Percentiles rank a stretch among this genome's conserved stretches.
phyloP scores from a whole-genome alignment of 2,888 invertebrate genomes.

The Leptinotarsa haldemani region DNA sequence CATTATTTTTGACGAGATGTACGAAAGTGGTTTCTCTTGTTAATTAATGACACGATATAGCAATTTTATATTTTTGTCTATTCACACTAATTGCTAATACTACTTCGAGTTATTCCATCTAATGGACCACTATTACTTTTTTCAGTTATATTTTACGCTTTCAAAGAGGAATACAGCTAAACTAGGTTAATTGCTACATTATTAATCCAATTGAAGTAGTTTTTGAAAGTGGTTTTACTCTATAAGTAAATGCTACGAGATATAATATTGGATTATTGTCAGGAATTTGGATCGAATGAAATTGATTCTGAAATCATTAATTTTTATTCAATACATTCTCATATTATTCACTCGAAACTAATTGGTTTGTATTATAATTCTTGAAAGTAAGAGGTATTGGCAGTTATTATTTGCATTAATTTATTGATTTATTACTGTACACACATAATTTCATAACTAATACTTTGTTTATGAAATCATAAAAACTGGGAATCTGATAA shows the following conservation, averaged over 20 bases:
- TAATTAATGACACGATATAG: no score
- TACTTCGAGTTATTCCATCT: neutral
- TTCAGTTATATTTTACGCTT: slow-evolving; percentile 9
- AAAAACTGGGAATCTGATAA: no score
- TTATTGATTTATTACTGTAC: no score
- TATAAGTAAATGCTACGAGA: slow-evolving; percentile 3
- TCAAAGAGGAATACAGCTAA: neutral
- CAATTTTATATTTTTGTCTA: neutral
- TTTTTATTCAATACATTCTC: neutral
- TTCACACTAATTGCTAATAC: neutral
- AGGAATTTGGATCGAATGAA: neutral
- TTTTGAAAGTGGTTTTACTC: slow-evolving; percentile 14
- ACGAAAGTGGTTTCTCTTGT: no score
- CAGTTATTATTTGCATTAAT: no score
- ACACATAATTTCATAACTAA: no score
- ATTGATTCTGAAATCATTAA: neutral
- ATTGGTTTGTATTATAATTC: no score
- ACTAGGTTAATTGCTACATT: slow-evolving; percentile 13
- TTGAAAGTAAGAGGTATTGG: no score
- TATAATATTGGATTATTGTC: neutral
- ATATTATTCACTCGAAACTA: no score
- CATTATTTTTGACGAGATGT: no score
- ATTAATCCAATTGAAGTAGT: slow-evolving; percentile 5
- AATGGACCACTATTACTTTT: slow-evolving; percentile 3
- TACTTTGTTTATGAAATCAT: no score